phyloP scores from a whole-genome alignment of 1,140 invertebrate species.

The Drosophila mauritiana region DNA sequence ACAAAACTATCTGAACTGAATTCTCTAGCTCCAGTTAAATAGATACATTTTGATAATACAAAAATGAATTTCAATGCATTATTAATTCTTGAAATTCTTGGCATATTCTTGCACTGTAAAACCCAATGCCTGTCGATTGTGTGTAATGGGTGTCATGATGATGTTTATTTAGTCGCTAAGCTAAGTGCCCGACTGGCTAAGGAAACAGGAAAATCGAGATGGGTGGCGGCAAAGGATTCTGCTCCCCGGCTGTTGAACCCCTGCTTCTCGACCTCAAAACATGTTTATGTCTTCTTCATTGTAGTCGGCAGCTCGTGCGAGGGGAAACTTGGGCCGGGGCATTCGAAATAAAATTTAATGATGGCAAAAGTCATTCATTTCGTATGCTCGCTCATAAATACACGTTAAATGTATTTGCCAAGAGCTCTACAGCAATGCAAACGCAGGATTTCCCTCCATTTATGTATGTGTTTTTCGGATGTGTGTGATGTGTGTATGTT shows the following conservation, averaged over 20 bases:
- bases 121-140: conserved; percentile 48
- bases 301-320: conserved; percentile 32
- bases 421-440: conserved; percentile 62
- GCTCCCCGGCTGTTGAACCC: conserved; percentile 47
- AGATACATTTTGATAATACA: no score
- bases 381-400: conserved; percentile 75
- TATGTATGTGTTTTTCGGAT: conserved; percentile 7
- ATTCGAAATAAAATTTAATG: conserved; percentile 72
- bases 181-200: conserved; percentile 55
- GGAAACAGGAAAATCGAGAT: conserved; percentile 36
- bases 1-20: no score
- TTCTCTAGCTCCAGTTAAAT: no score
- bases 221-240: conserved; percentile 44
- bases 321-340: conserved; percentile 33
- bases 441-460: conserved; percentile 42
- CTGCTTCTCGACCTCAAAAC: conserved; percentile 66
- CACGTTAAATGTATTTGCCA: conserved; percentile 75
- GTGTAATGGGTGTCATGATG: conserved; percentile 74
- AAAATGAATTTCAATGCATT: no score
- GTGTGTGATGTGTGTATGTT: conserved; percentile 1
- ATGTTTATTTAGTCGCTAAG: conserved; percentile 72
- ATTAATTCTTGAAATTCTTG: not conserved
- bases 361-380: conserved; percentile 77
- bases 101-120: not conserved
- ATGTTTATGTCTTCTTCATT: conserved; percentile 65